phyloP scores from a whole-genome alignment of 92 coral and sea anemone genomes.

The Blastomussa wellsi region DNA sequence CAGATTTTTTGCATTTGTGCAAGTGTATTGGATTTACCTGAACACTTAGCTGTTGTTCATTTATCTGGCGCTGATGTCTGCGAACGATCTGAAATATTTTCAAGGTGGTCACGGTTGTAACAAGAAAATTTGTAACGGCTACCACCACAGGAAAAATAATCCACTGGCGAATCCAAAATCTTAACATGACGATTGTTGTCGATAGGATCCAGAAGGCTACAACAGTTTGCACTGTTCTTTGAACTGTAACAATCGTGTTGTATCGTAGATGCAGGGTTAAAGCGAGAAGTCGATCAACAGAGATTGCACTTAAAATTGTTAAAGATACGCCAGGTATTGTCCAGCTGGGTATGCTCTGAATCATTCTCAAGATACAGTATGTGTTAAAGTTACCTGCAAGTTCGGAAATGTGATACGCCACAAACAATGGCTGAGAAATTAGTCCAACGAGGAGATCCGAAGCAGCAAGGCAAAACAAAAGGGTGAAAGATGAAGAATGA shows the following conservation, averaged over 20 bases:
- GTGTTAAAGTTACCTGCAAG: neutral
- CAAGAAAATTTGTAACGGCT: neutral
- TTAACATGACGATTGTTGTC: neutral
- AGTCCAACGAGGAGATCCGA: constrained; percentile 40
- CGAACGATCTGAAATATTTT: constrained; percentile 36
- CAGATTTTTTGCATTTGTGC: constrained; percentile 1
- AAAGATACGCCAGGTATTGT: constrained; percentile 32
- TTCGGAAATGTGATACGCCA: constrained; percentile 25
- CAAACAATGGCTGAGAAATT: constrained; percentile 29
- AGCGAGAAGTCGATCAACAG: constrained; percentile 45
- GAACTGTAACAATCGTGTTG: constrained; percentile 18
- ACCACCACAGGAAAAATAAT: constrained; percentile 16
- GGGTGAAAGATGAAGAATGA: constrained; percentile 33
- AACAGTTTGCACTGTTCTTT: neutral
- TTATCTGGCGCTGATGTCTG: constrained; percentile 31
- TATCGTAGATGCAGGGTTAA: constrained; percentile 39
- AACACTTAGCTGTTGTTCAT: neutral
- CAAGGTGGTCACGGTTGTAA: constrained; percentile 4
- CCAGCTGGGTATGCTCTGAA: constrained; percentile 16
- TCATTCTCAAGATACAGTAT: constrained; percentile 18
- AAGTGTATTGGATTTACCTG: neutral
- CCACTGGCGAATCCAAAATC: constrained; percentile 23
- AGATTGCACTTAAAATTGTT: constrained; percentile 18
- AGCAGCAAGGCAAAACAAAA: constrained; percentile 27
- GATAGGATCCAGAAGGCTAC: constrained; percentile 4